Base-by-base conservation (phyloP, 2,113 vertebrate species). In the Vanacampus margaritifer region DNA sequence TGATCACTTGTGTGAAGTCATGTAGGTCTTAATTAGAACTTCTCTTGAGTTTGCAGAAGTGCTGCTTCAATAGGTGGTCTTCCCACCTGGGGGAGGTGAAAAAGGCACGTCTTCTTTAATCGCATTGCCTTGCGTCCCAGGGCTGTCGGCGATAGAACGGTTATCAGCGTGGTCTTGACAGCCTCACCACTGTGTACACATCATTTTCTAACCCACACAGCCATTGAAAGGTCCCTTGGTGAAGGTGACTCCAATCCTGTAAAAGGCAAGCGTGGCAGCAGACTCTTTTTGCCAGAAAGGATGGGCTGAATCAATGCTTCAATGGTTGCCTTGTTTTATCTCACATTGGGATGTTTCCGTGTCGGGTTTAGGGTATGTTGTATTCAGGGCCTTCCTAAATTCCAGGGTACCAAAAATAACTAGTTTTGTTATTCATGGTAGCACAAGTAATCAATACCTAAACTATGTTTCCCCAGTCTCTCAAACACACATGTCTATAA, bases 1-100 rank as follows among this genome's bases (percentile, higher is more conserved):
- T 82, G 76, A 83, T 84, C 81, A 75, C 87, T 79, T 67, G 80
- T 76, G 77, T 67, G 57, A 82, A 82, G 35, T 37, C 37, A 23
- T 39, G 66, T 84, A 79, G 74, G 80, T 85, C 79, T 88, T 87
- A 89, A 89, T 89, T 89, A 87, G 74, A 86, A 84, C 51, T 84
- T 79, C 32, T 45, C 67, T 68, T 67, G 68, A 70, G 61, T 82
- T 76, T 74, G 78, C 59, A 71, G 71, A 69, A 78, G 79, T 65
- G 68, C 73, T 63, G 71, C 71, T 75, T 78, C 72, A 67, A 82
- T 81, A 87, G 86, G 87, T 72, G 72, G 71, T 54, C 65, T 28
- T 69, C 67, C 54, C 68, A 84, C 75, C 81, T 74, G 78, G 73
- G 79, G 83, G 79, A 81, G 79, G 79, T 78, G 80, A 80, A 78